Percentiles rank a stretch among this genome's conserved stretches.
Conservation (phyloP, 2,797 vertebrate species). For the Coreius guichenoti region DNA sequence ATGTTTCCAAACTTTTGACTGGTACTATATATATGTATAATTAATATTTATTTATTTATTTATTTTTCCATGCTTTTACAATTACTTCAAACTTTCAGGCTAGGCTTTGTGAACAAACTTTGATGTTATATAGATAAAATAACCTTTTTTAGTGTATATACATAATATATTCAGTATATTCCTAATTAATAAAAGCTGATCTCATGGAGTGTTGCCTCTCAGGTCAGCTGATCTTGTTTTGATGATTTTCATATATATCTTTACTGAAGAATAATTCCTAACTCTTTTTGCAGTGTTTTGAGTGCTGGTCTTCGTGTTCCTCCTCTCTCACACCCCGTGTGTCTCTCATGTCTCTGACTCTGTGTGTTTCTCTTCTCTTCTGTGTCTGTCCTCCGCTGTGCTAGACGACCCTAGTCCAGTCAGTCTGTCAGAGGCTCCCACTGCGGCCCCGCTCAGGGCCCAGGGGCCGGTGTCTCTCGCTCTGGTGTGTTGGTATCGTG, state of each 20-base stretch:
- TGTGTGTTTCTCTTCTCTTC: conserved; percentile 18
- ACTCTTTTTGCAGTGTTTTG: neutral
- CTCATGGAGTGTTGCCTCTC: neutral
- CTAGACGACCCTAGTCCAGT: conserved; percentile 74
- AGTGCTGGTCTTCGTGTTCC: neutral
- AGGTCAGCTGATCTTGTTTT: neutral
- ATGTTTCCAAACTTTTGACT: too few relatives aligned
- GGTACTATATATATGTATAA: too few relatives aligned
- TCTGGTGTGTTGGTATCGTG: conserved; percentile 76
- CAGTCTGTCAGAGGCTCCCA: conserved; percentile 73
- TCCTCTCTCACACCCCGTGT: neutral
- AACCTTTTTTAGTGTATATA: too few relatives aligned
- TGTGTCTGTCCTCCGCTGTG: conserved; percentile 14
- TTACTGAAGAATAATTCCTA: too few relatives aligned
- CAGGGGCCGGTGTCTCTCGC: conserved; percentile 71
- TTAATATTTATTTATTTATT: too few relatives aligned
- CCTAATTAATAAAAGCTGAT: neutral
- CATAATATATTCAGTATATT: too few relatives aligned
- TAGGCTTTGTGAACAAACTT: too few relatives aligned
- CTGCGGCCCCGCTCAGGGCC: conserved; percentile 71
- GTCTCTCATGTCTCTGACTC: conserved; percentile 15
- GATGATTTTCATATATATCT: neutral
- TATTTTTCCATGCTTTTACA: too few relatives aligned
- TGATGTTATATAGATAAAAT: too few relatives aligned
- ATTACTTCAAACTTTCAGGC: too few relatives aligned